These are phyloP conservation scores for Unio pictorum DNA, from an alignment of 2,888 invertebrate genomes.

Conservation along the genomic window DNA sequence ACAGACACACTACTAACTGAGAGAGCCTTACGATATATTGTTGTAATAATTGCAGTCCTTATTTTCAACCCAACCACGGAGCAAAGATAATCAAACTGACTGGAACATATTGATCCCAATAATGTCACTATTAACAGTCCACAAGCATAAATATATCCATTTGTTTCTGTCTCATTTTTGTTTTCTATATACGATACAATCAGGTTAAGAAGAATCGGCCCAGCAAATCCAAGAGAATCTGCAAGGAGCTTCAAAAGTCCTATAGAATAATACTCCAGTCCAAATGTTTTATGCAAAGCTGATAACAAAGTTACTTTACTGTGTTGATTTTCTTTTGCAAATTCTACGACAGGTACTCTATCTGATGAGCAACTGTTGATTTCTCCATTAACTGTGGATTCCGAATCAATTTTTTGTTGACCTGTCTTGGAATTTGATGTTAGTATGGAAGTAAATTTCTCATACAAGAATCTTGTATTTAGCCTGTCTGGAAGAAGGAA, in stretches of 20 bases:
- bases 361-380: not conserved
- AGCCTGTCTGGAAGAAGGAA: conserved; percentile 62
- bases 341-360: conserved; percentile 31
- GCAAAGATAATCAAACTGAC: conserved; percentile 93
- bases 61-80: conserved; percentile 84
- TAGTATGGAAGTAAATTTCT: conserved; percentile 47
- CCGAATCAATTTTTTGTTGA: no score
- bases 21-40: conserved; percentile 83
- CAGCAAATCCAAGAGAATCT: conserved; percentile 89
- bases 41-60: conserved; percentile 86
- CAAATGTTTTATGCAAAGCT: conserved; percentile 64
- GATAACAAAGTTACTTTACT: conserved; percentile 38
- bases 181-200: conserved; percentile 86
- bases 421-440: conserved; percentile 8
- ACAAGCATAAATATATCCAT: conserved; percentile 75
- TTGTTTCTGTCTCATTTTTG: conserved; percentile 76
- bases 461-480: conserved; percentile 51
- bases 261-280: conserved; percentile 63
- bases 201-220: conserved; percentile 88
- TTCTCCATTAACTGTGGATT: no score
- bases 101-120: conserved; percentile 83
- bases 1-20: conserved; percentile 72
- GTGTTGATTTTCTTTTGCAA: conserved; percentile 1
- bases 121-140: conserved; percentile 80
- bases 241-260: conserved; percentile 80